A percentile compares a stretch with the other conserved stretches of the same genome.
phyloP scores from a whole-genome alignment of 2,113 vertebrate genomes.

The Meles meles region DNA sequence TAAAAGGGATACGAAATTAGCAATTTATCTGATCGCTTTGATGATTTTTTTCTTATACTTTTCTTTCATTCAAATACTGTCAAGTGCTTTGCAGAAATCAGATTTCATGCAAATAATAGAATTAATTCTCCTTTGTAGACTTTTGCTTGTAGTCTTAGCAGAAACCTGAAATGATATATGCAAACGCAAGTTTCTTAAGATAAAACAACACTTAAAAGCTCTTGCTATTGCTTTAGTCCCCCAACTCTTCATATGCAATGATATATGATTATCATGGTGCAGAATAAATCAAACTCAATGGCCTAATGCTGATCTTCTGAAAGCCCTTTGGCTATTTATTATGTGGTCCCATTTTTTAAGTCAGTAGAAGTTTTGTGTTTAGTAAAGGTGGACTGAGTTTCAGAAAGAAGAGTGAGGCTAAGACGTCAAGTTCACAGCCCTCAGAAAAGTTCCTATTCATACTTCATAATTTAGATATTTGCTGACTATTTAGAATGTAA shows the following conservation, averaged over 20 bases:
- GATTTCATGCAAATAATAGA: conserved; percentile 33
- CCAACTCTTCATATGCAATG: neutral
- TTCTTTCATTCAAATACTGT: conserved; percentile 5
- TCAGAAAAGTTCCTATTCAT: neutral
- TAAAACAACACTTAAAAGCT: neutral
- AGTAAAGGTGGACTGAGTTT: neutral
- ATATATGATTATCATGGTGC: neutral
- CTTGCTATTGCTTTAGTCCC: neutral
- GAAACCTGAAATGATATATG: conserved; percentile 10
- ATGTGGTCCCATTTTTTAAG: neutral
- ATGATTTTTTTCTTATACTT: conserved; percentile 44
- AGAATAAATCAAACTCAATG: neutral
- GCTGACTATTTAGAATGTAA: conserved; percentile 22
- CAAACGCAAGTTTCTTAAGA: neutral
- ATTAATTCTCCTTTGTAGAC: neutral
- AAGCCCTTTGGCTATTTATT: neutral
- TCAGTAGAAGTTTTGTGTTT: neutral
- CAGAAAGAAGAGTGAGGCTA: neutral
- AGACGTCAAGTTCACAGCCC: conserved; percentile 1
- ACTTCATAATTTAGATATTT: neutral
- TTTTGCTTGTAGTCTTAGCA: conserved; percentile 32
- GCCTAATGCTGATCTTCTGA: neutral
- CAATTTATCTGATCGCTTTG: conserved; percentile 37
- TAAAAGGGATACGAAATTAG: conserved; percentile 34
- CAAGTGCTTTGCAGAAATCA: conserved; percentile 51